Evolutionary conservation across 2,797 vertebrate genomes (phyloP).

Genomic region (Gallirallus australis): DNA sequence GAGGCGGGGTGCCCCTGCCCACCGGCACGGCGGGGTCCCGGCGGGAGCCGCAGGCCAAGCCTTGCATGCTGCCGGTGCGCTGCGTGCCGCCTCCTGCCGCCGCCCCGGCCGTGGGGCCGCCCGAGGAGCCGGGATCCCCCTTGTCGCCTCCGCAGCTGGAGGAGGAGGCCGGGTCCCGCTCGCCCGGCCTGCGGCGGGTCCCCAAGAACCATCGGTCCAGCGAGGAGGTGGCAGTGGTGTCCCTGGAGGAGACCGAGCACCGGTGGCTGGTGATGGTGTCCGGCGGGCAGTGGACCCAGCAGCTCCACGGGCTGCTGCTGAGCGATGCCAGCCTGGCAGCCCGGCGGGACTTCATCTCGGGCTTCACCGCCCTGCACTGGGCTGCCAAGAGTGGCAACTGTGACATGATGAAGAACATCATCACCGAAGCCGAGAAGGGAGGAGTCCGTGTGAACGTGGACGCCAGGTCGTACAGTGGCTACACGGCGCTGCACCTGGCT

Average conservation of each 20-base stretch:
- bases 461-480: conserved; percentile 84
- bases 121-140: background rate
- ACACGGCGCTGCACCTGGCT: conserved; percentile 93
- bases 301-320: conserved; percentile 88
- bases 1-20: background rate
- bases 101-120: background rate
- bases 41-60: conserved; percentile 73
- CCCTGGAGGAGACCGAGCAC: conserved; percentile 87
- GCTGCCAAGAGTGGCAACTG: conserved; percentile 89
- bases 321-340: conserved; percentile 83
- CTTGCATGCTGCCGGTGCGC: conserved; percentile 85
- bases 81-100: conserved; percentile 47
- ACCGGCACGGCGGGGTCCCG: background rate
- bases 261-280: conserved; percentile 88
- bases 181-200: conserved; percentile 75
- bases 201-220: conserved; percentile 72
- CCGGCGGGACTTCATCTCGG: conserved; percentile 91
- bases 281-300: conserved; percentile 86
- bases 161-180: conserved; percentile 60
- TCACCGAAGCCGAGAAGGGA: conserved; percentile 76
- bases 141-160: conserved; percentile 2
- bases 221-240: conserved; percentile 77
- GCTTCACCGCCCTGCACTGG: conserved; percentile 95
- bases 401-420: conserved; percentile 84
- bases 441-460: conserved; percentile 83